These are phyloP conservation scores for Sinella curviseta DNA, from an alignment of 1,140 invertebrate species.

Conservation along the genomic window DNA sequence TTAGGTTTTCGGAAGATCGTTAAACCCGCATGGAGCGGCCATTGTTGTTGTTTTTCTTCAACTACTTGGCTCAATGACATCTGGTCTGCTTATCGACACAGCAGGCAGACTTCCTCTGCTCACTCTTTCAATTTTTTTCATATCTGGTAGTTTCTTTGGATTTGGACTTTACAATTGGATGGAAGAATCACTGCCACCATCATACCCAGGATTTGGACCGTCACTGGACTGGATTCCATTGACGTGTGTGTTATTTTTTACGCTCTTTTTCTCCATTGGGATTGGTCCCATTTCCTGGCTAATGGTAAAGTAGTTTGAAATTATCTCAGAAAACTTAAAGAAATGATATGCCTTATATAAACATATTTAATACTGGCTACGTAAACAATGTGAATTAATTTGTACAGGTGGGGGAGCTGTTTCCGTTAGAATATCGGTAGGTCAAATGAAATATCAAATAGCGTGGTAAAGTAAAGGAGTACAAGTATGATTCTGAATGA, in stretches of 20 bases:
- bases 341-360: not conserved
- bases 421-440: slow-evolving; percentile 71
- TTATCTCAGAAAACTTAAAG: not conserved
- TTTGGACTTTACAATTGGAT: slow-evolving; percentile 50
- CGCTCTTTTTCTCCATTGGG: slow-evolving; percentile 79
- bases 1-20: slow-evolving; percentile 68
- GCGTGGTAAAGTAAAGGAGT: not conserved
- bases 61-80: slow-evolving; percentile 72
- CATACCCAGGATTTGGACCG: slow-evolving; percentile 44
- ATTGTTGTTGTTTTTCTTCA: slow-evolving; percentile 77
- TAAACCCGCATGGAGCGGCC: slow-evolving; percentile 78
- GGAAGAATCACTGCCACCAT: slow-evolving; percentile 46
- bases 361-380: too few species aligned
- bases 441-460: not conserved
- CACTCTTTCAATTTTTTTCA: slow-evolving; percentile 76
- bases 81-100: slow-evolving; percentile 75
- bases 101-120: slow-evolving; percentile 73
- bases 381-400: too few species aligned
- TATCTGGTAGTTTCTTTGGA: slow-evolving; percentile 61
- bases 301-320: slow-evolving; percentile 54
- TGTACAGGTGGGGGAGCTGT: slow-evolving; percentile 73
- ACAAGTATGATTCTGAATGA: slow-evolving; percentile 12
- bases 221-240: slow-evolving; percentile 75
- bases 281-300: slow-evolving; percentile 87
- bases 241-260: slow-evolving; percentile 77